A percentile compares a stretch with the other conserved stretches of the same genome.
These are phyloP conservation scores for Manduca sexta DNA, from an alignment of 1,140 invertebrate genomes.

Conservation along the genomic window DNA sequence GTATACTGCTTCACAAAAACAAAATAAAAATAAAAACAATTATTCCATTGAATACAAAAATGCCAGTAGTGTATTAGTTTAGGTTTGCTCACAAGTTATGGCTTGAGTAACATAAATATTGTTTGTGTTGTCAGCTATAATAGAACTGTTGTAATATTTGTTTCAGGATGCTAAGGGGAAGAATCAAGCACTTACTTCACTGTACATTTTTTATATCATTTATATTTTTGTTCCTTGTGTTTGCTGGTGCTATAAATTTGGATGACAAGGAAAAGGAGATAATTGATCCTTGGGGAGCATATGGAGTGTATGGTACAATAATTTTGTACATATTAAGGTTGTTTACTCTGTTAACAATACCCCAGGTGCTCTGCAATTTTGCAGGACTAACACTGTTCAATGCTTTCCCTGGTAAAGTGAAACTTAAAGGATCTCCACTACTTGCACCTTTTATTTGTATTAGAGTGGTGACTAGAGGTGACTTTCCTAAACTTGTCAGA, in stretches of 20 bases:
- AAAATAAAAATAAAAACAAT: too few species aligned
- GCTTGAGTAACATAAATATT: too few species aligned
- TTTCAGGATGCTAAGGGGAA: conserved; percentile 69
- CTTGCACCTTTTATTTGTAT: conserved; percentile 97
- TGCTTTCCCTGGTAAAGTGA: conserved; percentile 94
- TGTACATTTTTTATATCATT: conserved; percentile 83
- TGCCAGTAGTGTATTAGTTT: too few species aligned
- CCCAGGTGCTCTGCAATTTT: conserved; percentile 94
- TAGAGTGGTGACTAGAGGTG: conserved; percentile 94
- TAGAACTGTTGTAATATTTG: conserved; percentile 17
- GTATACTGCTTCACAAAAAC: too few species aligned
- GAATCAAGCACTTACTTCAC: conserved; percentile 77
- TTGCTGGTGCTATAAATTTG: conserved; percentile 85
- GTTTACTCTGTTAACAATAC: conserved; percentile 89
- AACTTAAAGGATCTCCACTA: conserved; percentile 90
- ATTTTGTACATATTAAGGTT: conserved; percentile 86
- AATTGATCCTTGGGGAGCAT: conserved; percentile 86
- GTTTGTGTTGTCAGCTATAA: too few species aligned
- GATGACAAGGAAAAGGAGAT: conserved; percentile 74
- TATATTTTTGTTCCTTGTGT: conserved; percentile 85
- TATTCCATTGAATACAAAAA: too few species aligned
- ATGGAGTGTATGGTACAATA: conserved; percentile 82
- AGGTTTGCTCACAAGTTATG: too few species aligned
- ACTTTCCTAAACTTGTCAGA: conserved; percentile 93
- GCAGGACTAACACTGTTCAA: conserved; percentile 93